Conservation (phyloP, 2,888 invertebrate genomes). For the Pogonocherus hispidulus region DNA sequence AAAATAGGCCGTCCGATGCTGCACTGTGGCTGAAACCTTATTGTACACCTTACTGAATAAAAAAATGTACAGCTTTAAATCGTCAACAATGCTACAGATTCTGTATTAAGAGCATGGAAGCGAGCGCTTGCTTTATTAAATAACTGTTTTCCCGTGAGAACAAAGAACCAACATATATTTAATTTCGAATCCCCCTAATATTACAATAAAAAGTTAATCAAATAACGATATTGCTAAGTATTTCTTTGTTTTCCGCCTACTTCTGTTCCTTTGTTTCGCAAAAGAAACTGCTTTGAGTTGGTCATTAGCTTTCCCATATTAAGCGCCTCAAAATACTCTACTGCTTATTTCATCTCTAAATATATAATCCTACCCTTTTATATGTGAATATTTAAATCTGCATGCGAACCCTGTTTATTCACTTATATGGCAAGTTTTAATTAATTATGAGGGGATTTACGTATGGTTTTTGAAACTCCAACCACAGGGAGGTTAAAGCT, state of each 20-base stretch:
- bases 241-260: slow-evolving; percentile 6
- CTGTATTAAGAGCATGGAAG: not conserved
- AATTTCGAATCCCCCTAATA: slow-evolving; percentile 8
- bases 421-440: slow-evolving; percentile 16
- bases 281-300: slow-evolving; percentile 7
- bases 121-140: not conserved
- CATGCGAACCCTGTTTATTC: slow-evolving; percentile 14
- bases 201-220: slow-evolving; percentile 15
- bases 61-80: too few species aligned
- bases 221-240: slow-evolving; percentile 6
- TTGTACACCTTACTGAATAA: too few species aligned
- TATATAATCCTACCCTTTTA: slow-evolving; percentile 11
- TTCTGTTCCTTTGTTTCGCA: not conserved
- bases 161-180: not conserved
- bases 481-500: too few species aligned
- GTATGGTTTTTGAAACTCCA: not conserved
- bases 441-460: slow-evolving; percentile 18
- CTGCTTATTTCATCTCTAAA: slow-evolving; percentile 9
- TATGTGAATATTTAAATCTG: slow-evolving; percentile 14
- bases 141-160: not conserved
- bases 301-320: slow-evolving; percentile 7
- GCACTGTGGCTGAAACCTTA: too few species aligned
- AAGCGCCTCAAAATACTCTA: not conserved
- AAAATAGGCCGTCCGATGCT: too few species aligned
- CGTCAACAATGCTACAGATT: too few species aligned